Evolutionary conservation across 2,797 vertebrate species (phyloP), one percentile per base, ranked within the genome.

Genomic region (Mus minutoides): DNA sequence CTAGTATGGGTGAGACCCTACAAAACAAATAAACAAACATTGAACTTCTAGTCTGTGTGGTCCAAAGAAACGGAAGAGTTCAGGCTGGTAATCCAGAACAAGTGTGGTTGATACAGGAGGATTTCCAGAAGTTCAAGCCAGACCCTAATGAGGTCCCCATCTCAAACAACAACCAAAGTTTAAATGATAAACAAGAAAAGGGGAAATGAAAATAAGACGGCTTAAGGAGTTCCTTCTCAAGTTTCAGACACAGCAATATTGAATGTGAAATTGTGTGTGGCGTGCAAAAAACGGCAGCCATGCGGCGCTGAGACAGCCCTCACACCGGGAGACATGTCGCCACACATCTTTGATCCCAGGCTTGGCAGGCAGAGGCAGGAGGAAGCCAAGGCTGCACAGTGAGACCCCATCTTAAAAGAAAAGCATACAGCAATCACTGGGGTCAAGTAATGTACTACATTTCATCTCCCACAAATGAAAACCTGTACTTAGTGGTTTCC

Each of bases 171-270:
- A 75, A 34, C 12, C 56, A 49, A 21, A 29, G 13, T 64, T 88
- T 76, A 31, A 92, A 88, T 91, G 69, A 92, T 29, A 60, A 21
- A 75, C 43, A 82, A 58, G 60, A 3, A 19, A 69, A 89, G 88
- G 46, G 26, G 52, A 93, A 92, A 95, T 77, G 79, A 83, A 60
- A 92, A 76, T 11, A 2, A 46, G 12, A 37, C 26, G 0, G 11
- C 49, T 24, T 22, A 14, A 37, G 16, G 54, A 52, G 60, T 62
- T 83, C 64, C 73, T 78, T 75, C 49, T 92, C 40, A 75, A 37
- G 71, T 69, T 79, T 79, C 4, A 67, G 29, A 8, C 52, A 58
- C 2, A 40, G 26, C 16, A 40, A 60, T 22, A 24, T 0, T 14
- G 73, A 85, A 62, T 16, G 26, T 37, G 49, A 77, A 89, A 58